A percentile compares a stretch with the other conserved stretches of the same genome.
phyloP scores from a whole-genome alignment of 2,797 vertebrate genomes.

The Sphenodon punctatus region DNA sequence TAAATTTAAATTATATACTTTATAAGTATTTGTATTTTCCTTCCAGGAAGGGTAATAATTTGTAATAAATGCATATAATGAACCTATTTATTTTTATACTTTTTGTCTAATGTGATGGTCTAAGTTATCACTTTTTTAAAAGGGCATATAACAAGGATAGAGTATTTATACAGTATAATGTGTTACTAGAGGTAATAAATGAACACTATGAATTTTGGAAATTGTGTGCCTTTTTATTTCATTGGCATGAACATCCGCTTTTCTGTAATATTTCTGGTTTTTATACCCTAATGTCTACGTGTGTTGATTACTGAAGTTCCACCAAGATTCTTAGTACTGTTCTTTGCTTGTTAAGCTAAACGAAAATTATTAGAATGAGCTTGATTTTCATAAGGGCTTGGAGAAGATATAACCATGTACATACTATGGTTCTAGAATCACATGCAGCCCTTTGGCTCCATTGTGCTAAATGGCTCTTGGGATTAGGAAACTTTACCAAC shows the following conservation, averaged over 20 bases:
- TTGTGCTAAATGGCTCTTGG: too few relatives aligned
- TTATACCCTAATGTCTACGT: too few relatives aligned
- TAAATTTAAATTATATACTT: constrained; percentile 87
- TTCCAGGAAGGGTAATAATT: constrained; percentile 92
- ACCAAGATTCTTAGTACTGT: neutral
- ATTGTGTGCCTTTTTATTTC: constrained; percentile 61
- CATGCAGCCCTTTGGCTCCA: too few relatives aligned
- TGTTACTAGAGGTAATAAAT: constrained; percentile 86
- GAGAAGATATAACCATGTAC: neutral
- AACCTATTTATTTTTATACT: constrained; percentile 99
- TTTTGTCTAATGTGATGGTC: constrained; percentile 94
- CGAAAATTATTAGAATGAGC: neutral
- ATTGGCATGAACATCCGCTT: neutral
- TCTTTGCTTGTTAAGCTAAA: neutral
- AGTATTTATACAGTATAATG: constrained; percentile 99
- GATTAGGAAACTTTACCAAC: too few relatives aligned
- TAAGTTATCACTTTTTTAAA: constrained; percentile 92
- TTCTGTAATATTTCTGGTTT: too few relatives aligned
- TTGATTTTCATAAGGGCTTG: constrained; percentile 1
- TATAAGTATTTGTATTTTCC: constrained; percentile 93
- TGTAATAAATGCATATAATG: constrained; percentile 94
- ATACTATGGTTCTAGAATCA: too few relatives aligned
- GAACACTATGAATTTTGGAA: constrained; percentile 72
- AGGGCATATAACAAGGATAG: constrained; percentile 94
- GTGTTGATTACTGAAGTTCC: constrained; percentile 50